Evolutionary conservation across 2,888 invertebrate species (phyloP).

Genomic region (Acrobasis consociella): DNA sequence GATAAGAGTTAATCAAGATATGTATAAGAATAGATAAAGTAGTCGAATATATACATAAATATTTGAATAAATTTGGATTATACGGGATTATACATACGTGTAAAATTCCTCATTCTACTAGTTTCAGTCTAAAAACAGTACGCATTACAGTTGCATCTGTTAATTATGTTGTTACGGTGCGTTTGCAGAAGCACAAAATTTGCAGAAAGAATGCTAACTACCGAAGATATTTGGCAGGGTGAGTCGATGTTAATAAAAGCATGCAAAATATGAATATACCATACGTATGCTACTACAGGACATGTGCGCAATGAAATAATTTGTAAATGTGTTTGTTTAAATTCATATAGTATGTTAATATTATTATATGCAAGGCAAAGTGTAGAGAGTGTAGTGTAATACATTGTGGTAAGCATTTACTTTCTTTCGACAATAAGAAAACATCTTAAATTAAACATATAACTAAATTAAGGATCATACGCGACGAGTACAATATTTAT

Average conservation of each 20-base stretch:
- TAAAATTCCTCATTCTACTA: slow-evolving; percentile 50
- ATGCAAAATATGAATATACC: slow-evolving; percentile 42
- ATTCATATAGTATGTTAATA: slow-evolving; percentile 14
- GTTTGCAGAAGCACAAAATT: slow-evolving; percentile 68
- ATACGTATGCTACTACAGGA: slow-evolving; percentile 35
- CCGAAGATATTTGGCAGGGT: slow-evolving; percentile 46
- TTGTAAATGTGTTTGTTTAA: slow-evolving; percentile 33
- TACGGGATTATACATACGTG: slow-evolving; percentile 55
- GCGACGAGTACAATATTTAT: slow-evolving; percentile 38
- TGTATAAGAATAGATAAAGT: slow-evolving; percentile 63
- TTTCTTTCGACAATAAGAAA: slow-evolving; percentile 56
- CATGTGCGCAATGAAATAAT: slow-evolving; percentile 36
- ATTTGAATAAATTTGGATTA: slow-evolving; percentile 30
- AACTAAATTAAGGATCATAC: slow-evolving; percentile 32
- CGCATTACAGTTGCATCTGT: slow-evolving; percentile 79
- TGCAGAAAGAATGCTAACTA: slow-evolving; percentile 58
- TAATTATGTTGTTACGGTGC: slow-evolving; percentile 64
- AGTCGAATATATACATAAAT: slow-evolving; percentile 57
- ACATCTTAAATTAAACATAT: slow-evolving; percentile 68
- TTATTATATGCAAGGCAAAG: slow-evolving; percentile 13
- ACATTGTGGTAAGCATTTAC: slow-evolving; percentile 3
- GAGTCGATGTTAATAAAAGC: slow-evolving; percentile 58
- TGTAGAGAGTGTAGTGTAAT: slow-evolving; percentile 17
- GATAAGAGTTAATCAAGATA: slow-evolving; percentile 68
- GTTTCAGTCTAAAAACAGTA: slow-evolving; percentile 65